Percentiles rank a stretch among this genome's conserved stretches.
Evolutionary conservation across 2,888 invertebrate species (phyloP).

Genomic region (Phyllotreta striolata): DNA sequence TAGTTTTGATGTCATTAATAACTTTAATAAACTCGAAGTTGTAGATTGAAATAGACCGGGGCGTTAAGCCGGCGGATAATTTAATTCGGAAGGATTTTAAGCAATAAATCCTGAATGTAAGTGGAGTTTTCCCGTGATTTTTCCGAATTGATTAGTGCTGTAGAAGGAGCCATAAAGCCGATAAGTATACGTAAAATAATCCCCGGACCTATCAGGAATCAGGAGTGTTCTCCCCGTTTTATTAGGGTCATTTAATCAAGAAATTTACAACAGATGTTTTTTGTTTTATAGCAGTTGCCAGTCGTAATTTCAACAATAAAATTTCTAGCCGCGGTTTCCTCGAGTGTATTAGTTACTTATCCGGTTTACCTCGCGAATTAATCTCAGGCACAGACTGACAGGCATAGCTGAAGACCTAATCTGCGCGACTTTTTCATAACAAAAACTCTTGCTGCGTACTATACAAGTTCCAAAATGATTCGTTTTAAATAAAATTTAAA

Average conservation of each 20-base stretch:
- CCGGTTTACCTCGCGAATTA: conserved; percentile 14
- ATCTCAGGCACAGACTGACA: too few relatives aligned
- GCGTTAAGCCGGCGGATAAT: too few relatives aligned
- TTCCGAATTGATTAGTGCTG: conserved; percentile 14
- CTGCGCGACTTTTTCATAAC: too few relatives aligned
- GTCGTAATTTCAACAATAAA: conserved; percentile 31
- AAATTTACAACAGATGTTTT: conserved; percentile 32
- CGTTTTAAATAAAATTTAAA: too few relatives aligned
- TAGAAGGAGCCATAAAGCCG: conserved; percentile 25
- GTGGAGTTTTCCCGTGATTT: conserved; percentile 1
- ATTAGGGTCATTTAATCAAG: conserved; percentile 31
- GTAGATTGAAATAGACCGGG: too few relatives aligned
- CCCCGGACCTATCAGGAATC: conserved; percentile 24
- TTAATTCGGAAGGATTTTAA: too few relatives aligned
- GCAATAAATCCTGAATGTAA: too few relatives aligned
- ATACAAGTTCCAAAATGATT: too few relatives aligned
- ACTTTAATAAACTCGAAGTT: too few relatives aligned
- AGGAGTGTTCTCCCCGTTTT: conserved; percentile 25
- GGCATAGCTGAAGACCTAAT: too few relatives aligned
- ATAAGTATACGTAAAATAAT: conserved; percentile 28
- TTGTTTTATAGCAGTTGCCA: conserved; percentile 34
- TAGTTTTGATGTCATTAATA: too few relatives aligned
- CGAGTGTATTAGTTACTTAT: conserved; percentile 32
- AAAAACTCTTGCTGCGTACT: too few relatives aligned
- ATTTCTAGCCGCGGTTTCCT: conserved; percentile 30